Evolutionary conservation across 2,113 vertebrate genomes (phyloP).

Genomic region (Lepidothrix coronata): DNA sequence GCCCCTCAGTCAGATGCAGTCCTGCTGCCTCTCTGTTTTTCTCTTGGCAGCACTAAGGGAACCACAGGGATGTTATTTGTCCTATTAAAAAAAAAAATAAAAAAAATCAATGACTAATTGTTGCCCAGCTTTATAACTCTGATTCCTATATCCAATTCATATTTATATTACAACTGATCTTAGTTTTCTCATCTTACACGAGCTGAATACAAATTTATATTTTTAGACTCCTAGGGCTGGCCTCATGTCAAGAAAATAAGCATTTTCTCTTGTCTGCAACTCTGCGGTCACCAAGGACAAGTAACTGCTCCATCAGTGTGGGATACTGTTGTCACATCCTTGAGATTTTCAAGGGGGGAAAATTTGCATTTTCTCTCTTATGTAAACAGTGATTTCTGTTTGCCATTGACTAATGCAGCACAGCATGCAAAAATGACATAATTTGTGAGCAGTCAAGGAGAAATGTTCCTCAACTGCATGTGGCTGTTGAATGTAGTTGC

Average conservation of each 20-base stretch:
- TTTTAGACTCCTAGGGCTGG: not conserved
- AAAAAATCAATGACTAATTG: not conserved
- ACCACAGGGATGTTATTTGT: not conserved
- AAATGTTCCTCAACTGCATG: not conserved
- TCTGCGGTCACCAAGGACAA: not conserved
- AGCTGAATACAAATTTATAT: not conserved
- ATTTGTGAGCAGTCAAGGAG: not conserved
- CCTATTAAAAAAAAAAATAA: too few relatives aligned
- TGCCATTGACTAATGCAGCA: not conserved
- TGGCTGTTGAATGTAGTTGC: not conserved
- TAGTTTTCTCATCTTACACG: not conserved
- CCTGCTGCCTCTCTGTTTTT: not conserved
- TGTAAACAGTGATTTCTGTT: not conserved
- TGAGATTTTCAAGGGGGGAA: not conserved
- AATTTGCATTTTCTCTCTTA: slow-evolving; percentile 11
- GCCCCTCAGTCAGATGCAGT: not conserved
- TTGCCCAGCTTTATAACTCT: not conserved
- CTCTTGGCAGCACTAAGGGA: fast-evolving
- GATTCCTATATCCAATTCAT: not conserved
- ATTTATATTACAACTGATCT: not conserved
- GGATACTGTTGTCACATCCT: not conserved
- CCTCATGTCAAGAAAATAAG: slow-evolving; percentile 29
- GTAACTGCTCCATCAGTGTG: not conserved
- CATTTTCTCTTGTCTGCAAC: not conserved
- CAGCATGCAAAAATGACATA: slow-evolving; percentile 12